These are phyloP conservation scores for Struthio camelus DNA, from an alignment of 2,113 vertebrate species.

Conservation along the genomic window DNA sequence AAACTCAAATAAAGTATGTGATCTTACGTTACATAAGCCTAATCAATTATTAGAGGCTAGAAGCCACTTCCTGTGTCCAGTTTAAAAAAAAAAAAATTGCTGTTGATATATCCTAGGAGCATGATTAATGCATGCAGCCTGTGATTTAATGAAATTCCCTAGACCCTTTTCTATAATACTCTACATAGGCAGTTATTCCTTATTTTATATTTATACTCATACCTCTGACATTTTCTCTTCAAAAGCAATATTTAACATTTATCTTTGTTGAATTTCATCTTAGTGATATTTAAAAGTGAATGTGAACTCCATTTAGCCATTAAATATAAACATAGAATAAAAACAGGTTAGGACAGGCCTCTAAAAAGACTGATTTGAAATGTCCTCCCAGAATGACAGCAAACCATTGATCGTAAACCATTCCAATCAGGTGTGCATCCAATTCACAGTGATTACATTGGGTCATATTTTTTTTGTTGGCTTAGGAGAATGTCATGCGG, in stretches of 20 bases:
- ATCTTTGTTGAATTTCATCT: not conserved
- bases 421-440: not conserved
- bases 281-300: constrained; percentile 20
- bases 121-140: not conserved
- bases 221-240: not conserved
- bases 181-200: not conserved
- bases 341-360: not conserved
- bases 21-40: not conserved
- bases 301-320: not conserved
- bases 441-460: not conserved
- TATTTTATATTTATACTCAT: not conserved
- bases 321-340: not conserved
- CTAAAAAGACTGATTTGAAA: not conserved
- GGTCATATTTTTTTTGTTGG: not conserved
- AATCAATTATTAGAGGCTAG: not conserved
- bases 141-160: not conserved
- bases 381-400: not conserved
- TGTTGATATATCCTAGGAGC: not conserved
- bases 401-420: not conserved
- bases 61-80: not conserved
- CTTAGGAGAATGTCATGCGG: not conserved
- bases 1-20: not conserved
- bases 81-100: not conserved
- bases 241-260: not conserved
- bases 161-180: not conserved